Percentiles rank a stretch among this genome's conserved stretches.
Evolutionary conservation across 2,113 vertebrate genomes (phyloP).

Genomic region (Chunga burmeisteri): DNA sequence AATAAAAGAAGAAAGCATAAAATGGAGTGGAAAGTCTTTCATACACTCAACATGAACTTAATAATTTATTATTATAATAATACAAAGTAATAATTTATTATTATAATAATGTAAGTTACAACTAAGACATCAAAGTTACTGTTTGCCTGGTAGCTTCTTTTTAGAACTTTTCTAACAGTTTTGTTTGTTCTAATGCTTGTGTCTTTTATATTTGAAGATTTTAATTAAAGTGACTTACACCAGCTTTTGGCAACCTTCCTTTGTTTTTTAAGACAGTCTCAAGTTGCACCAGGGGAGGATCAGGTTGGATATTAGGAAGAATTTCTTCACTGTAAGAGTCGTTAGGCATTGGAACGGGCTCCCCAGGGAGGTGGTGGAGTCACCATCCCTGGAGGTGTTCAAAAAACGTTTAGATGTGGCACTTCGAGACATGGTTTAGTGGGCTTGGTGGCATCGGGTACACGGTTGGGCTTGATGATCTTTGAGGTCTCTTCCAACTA

Average conservation of each 20-base stretch:
- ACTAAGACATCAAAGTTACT: not conserved
- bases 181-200: not conserved
- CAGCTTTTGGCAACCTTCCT: not conserved
- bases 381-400: no score
- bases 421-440: no score
- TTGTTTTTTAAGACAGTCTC: not conserved
- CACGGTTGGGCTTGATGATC: no score
- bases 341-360: no score
- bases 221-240: constrained; percentile 66
- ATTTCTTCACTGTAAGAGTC: no score
- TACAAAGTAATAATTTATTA: not conserved
- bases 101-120: not conserved
- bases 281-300: no score
- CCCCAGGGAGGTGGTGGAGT: no score
- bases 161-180: not conserved
- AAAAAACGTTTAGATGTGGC: no score
- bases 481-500: no score
- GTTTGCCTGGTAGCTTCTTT: not conserved
- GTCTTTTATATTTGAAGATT: constrained; percentile 51
- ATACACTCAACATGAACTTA: not conserved
- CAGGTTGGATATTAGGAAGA: no score
- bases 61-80: not conserved
- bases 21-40: not conserved
- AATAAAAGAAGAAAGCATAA: not conserved
- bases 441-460: no score